Conservation (phyloP, 2,113 vertebrate species). For the Seriola aureovittata region DNA sequence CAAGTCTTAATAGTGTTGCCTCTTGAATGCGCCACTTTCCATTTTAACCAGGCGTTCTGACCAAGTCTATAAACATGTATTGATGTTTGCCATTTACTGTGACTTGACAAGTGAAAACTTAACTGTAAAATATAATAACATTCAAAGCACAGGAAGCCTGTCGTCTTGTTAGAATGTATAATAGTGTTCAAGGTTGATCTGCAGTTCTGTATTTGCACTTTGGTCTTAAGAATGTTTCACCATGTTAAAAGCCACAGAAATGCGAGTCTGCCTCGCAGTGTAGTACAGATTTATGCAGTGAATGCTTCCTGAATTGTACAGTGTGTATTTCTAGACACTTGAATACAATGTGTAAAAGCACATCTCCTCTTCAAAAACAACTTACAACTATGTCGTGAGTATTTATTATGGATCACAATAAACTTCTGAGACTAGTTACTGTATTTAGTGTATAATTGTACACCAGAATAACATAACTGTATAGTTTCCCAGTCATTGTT, state of each 20-base stretch:
- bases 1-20: constrained; percentile 37
- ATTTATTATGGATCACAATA: constrained; percentile 55
- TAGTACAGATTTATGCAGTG: not conserved
- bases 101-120: not conserved
- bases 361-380: constrained; percentile 3
- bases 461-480: not conserved
- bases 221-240: constrained; percentile 19
- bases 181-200: not conserved
- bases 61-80: not conserved
- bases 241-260: constrained; percentile 30
- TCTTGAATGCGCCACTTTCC: constrained; percentile 20
- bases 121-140: not conserved
- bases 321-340: constrained; percentile 40
- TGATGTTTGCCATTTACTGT: constrained; percentile 18
- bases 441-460: not conserved
- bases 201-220: constrained; percentile 31
- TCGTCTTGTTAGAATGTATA: not conserved
- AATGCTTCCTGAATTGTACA: constrained; percentile 15
- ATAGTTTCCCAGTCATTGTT: not conserved
- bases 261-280: constrained; percentile 11
- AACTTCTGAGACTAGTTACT: constrained; percentile 28
- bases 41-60: constrained; percentile 7
- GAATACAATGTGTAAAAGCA: constrained; percentile 36
- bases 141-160: not conserved
- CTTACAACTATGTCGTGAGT: constrained; percentile 21